Conservation (phyloP, 2,113 vertebrate species). For the Kryptolebias marmoratus region DNA sequence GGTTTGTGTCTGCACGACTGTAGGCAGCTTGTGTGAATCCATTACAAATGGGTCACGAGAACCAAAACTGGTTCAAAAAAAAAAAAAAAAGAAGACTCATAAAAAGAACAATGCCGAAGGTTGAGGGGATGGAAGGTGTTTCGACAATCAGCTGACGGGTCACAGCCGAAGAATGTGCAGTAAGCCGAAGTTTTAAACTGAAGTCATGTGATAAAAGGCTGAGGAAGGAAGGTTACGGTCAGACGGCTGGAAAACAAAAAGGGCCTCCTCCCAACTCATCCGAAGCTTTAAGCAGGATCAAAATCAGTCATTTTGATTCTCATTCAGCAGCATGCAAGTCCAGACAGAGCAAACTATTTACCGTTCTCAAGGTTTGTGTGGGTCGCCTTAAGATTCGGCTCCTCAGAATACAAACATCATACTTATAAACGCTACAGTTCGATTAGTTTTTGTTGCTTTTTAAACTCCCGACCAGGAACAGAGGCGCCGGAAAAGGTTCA, state of each 20-base stretch:
- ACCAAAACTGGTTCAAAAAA: background rate
- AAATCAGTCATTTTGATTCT: constrained; percentile 23
- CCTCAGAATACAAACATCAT: no score
- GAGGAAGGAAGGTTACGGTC: constrained; percentile 67
- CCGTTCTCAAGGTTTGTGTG: no score
- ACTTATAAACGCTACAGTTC: no score
- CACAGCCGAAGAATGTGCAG: constrained; percentile 71
- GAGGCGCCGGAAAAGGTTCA: no score
- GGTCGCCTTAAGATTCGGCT: no score
- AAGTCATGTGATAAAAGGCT: constrained; percentile 73
- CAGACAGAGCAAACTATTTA: no score
- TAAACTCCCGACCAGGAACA: no score
- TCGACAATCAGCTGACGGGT: constrained; percentile 72
- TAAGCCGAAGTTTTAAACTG: constrained; percentile 66
- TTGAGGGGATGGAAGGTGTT: constrained; percentile 24
- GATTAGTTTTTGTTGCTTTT: no score
- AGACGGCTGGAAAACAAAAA: constrained; percentile 61
- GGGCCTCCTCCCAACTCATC: constrained; percentile 46
- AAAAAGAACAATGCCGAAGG: constrained; percentile 9
- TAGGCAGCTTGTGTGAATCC: background rate
- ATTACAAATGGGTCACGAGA: background rate
- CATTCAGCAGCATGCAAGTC: background rate
- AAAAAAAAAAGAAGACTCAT: background rate
- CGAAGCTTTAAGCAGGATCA: constrained; percentile 42
- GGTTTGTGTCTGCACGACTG: background rate